Evolutionary conservation across 1,140 invertebrate species (phyloP).

Genomic region (Drosophila insularis): DNA sequence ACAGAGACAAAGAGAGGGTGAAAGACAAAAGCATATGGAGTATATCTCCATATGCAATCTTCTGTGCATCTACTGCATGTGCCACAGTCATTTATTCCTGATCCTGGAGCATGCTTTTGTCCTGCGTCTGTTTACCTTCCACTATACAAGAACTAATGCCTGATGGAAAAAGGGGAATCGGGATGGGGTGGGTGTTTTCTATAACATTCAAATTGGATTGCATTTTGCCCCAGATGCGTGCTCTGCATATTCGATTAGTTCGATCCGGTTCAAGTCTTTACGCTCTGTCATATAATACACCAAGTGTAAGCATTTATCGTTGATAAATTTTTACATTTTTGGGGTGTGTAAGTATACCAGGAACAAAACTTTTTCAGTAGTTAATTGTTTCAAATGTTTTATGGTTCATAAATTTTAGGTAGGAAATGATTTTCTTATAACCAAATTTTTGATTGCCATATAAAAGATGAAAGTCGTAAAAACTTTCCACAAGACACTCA

Average conservation of each 20-base stretch:
- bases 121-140: conserved; percentile 25
- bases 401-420: conserved; percentile 19
- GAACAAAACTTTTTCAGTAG: background rate
- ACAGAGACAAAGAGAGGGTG: background rate
- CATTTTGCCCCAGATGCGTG: conserved; percentile 44
- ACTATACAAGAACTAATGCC: background rate
- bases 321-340: background rate
- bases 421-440: conserved; percentile 5
- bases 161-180: background rate
- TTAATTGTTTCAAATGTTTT: conserved; percentile 26
- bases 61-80: conserved; percentile 38
- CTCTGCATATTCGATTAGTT: conserved; percentile 42
- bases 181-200: background rate
- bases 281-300: background rate
- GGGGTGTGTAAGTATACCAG: no score
- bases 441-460: conserved; percentile 8
- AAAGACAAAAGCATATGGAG: conserved; percentile 16
- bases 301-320: conserved; percentile 2
- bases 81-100: conserved; percentile 43
- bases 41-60: conserved; percentile 33
- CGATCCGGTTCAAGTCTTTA: background rate
- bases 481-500: conserved; percentile 1
- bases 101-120: conserved; percentile 25
- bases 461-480: conserved; percentile 19
- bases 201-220: conserved; percentile 55